Evolutionary conservation across 2,113 vertebrate genomes (phyloP), one percentile per base, ranked within the genome.

Genomic region (Saccopteryx bilineata): DNA sequence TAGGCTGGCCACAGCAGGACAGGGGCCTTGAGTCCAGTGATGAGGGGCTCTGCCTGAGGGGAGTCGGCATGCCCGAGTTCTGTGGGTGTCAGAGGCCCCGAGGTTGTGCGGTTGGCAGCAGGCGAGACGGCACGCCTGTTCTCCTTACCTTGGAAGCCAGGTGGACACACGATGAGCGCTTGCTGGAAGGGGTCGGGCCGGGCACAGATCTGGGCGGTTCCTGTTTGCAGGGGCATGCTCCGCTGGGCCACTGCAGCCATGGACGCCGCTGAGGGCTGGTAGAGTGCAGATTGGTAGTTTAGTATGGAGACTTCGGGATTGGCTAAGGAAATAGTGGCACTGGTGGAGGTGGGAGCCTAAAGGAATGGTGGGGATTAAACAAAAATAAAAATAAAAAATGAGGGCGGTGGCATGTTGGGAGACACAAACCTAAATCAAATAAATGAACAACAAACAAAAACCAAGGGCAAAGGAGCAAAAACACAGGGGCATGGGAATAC

Each of bases 171-270:
- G 58, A 99, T 99, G 98, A 99, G 99, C 3, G 99, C 99, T 98
- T 99, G 99, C 99, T 99, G 99, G 98, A 99, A 99, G 98, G 99
- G 99, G 98, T 99, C 99, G 0, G 99, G 99, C 80, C 99, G 99
- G 97, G 99, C 99, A 90, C 99, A 99, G 96, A 99, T 99, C 98
- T 99, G 99, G 85, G 99, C 99, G 7, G 99, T 98, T 94, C 99
- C 99, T 0, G 99, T 99, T 98, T 99, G 99, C 97, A 99, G 98
- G 95, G 99, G 99, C 99, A 99, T 99, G 98, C 99, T 99, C 98
- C 99, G 98, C 98, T 99, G 99, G 98, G 99, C 99, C 98, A 99
- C 99, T n/a, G 99, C 99, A 85, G 99, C 99, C 99, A 99, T 99
- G 98, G 99, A 99, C 28, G 99, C 99, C 81, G 99, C 99, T 97